Evolutionary conservation across 2,888 invertebrate species (phyloP).

Genomic region (Chrysolina oricalcia): DNA sequence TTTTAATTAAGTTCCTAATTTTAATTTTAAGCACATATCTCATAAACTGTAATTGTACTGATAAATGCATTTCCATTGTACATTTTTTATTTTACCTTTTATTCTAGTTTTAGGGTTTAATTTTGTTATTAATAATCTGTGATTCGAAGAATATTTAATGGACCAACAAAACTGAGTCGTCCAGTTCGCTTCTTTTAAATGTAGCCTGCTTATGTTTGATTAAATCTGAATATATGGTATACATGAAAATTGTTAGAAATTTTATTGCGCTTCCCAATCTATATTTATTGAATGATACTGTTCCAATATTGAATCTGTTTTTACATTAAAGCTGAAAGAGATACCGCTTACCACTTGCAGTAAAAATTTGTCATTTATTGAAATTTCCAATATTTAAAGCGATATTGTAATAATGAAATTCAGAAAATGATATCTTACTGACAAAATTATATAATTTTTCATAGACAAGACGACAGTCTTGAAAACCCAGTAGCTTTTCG

Average conservation of each 20-base stretch:
- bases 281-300: too few relatives aligned
- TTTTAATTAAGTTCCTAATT: conserved; percentile 25
- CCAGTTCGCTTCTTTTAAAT: conserved; percentile 46
- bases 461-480: too few relatives aligned
- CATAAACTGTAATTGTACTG: conserved; percentile 47
- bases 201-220: conserved; percentile 48
- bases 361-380: too few relatives aligned
- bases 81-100: conserved; percentile 44
- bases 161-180: conserved; percentile 46
- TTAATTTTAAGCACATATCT: conserved; percentile 16
- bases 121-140: conserved; percentile 54
- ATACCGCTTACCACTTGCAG: too few relatives aligned
- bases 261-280: not conserved
- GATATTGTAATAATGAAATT: too few relatives aligned
- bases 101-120: conserved; percentile 42
- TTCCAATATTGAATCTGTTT: too few relatives aligned
- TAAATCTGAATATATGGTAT: conserved; percentile 31
- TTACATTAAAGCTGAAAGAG: too few relatives aligned
- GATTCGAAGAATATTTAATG: conserved; percentile 51
- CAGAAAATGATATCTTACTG: too few relatives aligned
- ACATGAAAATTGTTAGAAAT: not conserved
- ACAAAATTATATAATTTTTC: too few relatives aligned
- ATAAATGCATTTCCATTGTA: conserved; percentile 44
- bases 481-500: too few relatives aligned
- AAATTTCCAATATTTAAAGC: too few relatives aligned